A percentile compares a stretch with the other conserved stretches of the same genome.
These are phyloP conservation scores for Cryptoprocta ferox DNA, from an alignment of 2,797 vertebrate species.

Conservation along the genomic window DNA sequence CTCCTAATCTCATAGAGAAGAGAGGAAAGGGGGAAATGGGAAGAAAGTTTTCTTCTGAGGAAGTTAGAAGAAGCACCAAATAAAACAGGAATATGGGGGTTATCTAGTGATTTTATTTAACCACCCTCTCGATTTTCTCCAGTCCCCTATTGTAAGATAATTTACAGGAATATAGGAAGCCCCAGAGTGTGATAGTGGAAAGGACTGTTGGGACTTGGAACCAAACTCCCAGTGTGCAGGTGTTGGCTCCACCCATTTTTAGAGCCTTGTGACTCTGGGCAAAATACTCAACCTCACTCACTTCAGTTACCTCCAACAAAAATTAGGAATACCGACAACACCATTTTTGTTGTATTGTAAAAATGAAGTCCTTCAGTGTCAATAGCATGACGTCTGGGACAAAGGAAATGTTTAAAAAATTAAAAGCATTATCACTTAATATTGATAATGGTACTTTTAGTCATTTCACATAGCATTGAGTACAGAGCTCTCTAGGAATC, in stretches of 20 bases:
- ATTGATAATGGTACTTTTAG: background rate
- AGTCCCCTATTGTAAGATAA: background rate
- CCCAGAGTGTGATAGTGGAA: background rate
- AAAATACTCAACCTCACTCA: background rate
- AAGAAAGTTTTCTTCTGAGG: background rate
- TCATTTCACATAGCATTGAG: background rate
- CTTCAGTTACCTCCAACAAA: background rate
- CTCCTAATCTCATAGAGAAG: slow-evolving; percentile 13
- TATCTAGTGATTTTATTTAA: background rate
- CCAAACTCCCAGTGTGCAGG: background rate
- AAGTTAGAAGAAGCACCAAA: background rate
- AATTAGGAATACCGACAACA: background rate
- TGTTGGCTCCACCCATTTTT: background rate
- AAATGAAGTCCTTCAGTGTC: background rate
- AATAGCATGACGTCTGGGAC: background rate
- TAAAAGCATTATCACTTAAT: slow-evolving; percentile 5
- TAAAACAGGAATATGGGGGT: background rate
- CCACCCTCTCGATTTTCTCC: background rate
- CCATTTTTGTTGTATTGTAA: background rate
- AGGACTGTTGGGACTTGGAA: background rate
- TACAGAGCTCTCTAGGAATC: background rate
- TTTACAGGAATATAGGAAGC: background rate
- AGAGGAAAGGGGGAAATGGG: background rate
- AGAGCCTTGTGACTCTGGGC: background rate
- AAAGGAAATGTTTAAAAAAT: slow-evolving; percentile 14